phyloP scores from a whole-genome alignment of 2,113 vertebrate genomes.

The Nibea coibor region DNA sequence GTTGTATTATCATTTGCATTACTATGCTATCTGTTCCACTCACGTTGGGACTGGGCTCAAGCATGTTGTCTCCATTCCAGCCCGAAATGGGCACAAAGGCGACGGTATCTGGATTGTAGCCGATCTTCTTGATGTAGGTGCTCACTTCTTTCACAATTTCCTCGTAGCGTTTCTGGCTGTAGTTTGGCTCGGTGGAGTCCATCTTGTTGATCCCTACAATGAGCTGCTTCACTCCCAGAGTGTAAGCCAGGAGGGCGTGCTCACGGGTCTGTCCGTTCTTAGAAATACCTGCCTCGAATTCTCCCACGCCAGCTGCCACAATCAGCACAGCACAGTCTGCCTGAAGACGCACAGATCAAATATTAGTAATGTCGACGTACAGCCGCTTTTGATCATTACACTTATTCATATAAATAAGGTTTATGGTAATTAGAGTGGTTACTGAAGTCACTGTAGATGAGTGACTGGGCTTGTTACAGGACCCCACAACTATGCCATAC shows the following conservation, averaged over 20 bases:
- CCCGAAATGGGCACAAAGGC: constrained; percentile 98
- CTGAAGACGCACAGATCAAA: constrained; percentile 70
- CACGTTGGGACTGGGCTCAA: constrained; percentile 96
- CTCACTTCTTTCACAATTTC: constrained; percentile 99
- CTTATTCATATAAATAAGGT: not conserved
- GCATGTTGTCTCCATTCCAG: constrained; percentile 99
- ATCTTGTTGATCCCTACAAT: constrained; percentile 98
- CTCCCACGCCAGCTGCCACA: constrained; percentile 95
- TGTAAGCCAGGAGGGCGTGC: constrained; percentile 97
- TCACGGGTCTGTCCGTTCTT: constrained; percentile 98
- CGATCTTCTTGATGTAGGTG: constrained; percentile 99
- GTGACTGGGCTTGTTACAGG: not conserved
- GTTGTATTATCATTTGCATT: not conserved
- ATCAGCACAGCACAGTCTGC: constrained; percentile 98
- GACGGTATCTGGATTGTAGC: constrained; percentile 97
- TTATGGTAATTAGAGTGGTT: not conserved
- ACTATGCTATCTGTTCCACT: constrained; percentile 48
- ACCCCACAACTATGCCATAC: not conserved
- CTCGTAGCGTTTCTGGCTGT: constrained; percentile 98
- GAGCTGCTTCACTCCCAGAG: constrained; percentile 96
- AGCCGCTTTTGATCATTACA: not conserved
- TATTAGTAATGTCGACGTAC: not conserved
- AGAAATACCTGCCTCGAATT: constrained; percentile 97
- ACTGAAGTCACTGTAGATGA: not conserved
- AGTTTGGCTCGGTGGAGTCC: constrained; percentile 98